Evolutionary conservation across 64 coral and sea anemone species (phyloP).

Genomic region (Exaiptasia diaphana): DNA sequence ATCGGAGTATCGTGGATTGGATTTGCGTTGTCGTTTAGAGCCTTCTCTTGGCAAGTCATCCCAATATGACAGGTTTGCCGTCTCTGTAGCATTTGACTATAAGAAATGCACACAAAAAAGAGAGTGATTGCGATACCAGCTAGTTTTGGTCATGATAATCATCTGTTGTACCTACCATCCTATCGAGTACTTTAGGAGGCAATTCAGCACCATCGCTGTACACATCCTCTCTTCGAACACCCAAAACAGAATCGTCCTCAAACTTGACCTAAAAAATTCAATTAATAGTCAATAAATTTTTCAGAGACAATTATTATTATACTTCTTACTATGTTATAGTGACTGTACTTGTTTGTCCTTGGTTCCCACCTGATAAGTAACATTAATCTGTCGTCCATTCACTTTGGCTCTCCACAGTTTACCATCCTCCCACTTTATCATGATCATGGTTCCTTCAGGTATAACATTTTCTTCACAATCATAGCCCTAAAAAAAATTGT

Average conservation of each 20-base stretch:
- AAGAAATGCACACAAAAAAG: neutral
- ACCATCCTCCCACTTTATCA: constrained; percentile 71
- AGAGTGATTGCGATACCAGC: neutral
- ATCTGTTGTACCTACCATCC: constrained; percentile 69
- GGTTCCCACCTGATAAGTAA: constrained; percentile 91
- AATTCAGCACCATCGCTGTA: constrained; percentile 77
- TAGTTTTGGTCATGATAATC: neutral
- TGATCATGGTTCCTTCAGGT: constrained; percentile 63
- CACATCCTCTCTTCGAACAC: constrained; percentile 78
- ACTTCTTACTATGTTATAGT: no score
- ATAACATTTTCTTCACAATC: constrained; percentile 38
- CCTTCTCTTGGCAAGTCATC: constrained; percentile 47
- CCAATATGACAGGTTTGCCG: constrained; percentile 58
- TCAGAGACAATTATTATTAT: neutral
- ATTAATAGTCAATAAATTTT: neutral
- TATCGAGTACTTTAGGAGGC: constrained; percentile 68
- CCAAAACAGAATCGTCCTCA: constrained; percentile 77
- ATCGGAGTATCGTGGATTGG: neutral
- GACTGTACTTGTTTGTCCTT: neutral
- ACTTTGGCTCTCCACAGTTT: constrained; percentile 53
- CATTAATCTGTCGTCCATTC: constrained; percentile 67
- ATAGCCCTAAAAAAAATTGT: constrained; percentile 43
- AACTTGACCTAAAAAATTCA: constrained; percentile 57
- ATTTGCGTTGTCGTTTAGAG: constrained; percentile 45
- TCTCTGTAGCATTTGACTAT: constrained; percentile 82